Conservation (phyloP, 1,140 invertebrate genomes). For the Coenobita brevimanus region DNA sequence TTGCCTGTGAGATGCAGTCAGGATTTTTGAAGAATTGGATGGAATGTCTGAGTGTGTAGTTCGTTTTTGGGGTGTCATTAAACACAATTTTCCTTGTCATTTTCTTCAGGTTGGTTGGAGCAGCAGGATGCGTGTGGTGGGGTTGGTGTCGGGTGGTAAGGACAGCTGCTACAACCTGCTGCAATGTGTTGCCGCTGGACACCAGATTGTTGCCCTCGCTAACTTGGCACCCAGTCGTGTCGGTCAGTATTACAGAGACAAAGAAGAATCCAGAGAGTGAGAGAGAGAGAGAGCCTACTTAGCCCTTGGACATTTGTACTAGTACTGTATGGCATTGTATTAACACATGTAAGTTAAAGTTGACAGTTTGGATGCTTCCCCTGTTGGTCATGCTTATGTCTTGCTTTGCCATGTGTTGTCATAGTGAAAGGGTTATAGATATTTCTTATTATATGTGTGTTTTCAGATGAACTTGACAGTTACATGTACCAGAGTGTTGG, state of each 20-base stretch:
- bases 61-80: too few relatives aligned
- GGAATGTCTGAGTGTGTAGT: too few relatives aligned
- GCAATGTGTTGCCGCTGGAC: slow-evolving; percentile 96
- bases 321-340: too few relatives aligned
- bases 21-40: too few relatives aligned
- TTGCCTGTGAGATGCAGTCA: too few relatives aligned
- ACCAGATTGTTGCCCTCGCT: slow-evolving; percentile 96
- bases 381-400: not conserved
- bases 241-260: slow-evolving; percentile 76
- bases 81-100: not conserved
- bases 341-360: too few relatives aligned
- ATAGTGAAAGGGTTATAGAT: too few relatives aligned
- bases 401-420: not conserved
- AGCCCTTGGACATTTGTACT: too few relatives aligned
- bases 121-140: slow-evolving; percentile 87
- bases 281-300: too few relatives aligned
- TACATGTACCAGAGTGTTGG: slow-evolving; percentile 99
- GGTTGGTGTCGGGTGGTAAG: slow-evolving; percentile 96
- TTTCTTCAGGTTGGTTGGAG: slow-evolving; percentile 15
- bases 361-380: too few relatives aligned
- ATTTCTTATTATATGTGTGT: slow-evolving; percentile 32
- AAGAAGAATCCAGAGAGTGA: too few relatives aligned
- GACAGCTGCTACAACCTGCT: slow-evolving; percentile 99
- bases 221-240: slow-evolving; percentile 92
- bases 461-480: slow-evolving; percentile 94